Percentiles rank a stretch among this genome's conserved stretches.
phyloP scores from a whole-genome alignment of 1,140 invertebrate species.

The Achroia grisella region DNA sequence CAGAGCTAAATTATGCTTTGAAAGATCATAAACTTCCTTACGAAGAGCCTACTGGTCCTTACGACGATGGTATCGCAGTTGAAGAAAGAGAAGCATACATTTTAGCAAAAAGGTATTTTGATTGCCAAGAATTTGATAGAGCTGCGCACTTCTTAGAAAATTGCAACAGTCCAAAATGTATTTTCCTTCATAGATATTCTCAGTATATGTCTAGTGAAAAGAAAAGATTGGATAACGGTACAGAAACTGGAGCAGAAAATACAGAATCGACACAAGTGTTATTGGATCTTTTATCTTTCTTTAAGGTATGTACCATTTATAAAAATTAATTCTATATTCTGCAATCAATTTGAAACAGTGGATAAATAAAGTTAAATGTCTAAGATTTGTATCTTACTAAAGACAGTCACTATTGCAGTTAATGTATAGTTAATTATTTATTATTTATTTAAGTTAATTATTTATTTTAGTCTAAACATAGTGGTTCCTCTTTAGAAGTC shows the following conservation, averaged over 20 bases:
- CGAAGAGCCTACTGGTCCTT: constrained; percentile 45
- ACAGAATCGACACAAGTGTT: constrained; percentile 59
- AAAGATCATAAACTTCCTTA: constrained; percentile 76
- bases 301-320: constrained; percentile 38
- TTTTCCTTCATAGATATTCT: constrained; percentile 89
- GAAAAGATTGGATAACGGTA: constrained; percentile 88
- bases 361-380: too few species aligned
- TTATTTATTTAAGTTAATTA: neutral
- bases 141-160: constrained; percentile 88
- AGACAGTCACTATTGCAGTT: too few species aligned
- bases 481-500: too few species aligned
- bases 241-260: constrained; percentile 78
- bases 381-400: too few species aligned
- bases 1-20: constrained; percentile 87
- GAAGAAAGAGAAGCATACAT: constrained; percentile 83
- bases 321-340: too few species aligned
- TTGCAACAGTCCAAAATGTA: constrained; percentile 77
- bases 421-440: too few species aligned
- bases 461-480: too few species aligned
- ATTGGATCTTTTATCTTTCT: constrained; percentile 59
- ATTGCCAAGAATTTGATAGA: constrained; percentile 93
- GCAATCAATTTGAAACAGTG: too few species aligned
- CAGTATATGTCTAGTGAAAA: constrained; percentile 92
- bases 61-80: constrained; percentile 52
- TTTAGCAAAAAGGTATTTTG: constrained; percentile 92